Percentiles rank a stretch among this genome's conserved stretches.
Evolutionary conservation across 2,888 invertebrate species (phyloP).

Genomic region (Suillia variegata): DNA sequence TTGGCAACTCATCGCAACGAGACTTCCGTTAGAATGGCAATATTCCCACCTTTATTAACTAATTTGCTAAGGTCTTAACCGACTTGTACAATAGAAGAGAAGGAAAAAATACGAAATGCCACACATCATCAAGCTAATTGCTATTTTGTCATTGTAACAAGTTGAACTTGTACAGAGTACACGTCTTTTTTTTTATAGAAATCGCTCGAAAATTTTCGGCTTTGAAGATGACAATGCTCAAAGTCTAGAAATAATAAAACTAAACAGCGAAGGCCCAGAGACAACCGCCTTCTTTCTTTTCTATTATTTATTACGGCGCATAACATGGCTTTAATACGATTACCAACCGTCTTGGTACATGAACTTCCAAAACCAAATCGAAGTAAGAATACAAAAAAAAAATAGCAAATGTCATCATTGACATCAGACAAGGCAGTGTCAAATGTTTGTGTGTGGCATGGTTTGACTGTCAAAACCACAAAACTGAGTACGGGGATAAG

Average conservation of each 20-base stretch:
- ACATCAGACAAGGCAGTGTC: background rate
- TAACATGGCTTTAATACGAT: background rate
- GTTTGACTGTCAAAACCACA: background rate
- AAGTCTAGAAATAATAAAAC: background rate
- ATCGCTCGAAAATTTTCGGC: background rate
- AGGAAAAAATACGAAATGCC: slow-evolving; percentile 13
- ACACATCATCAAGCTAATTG: slow-evolving; percentile 3
- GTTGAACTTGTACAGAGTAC: too few relatives aligned
- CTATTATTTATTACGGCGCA: too few relatives aligned
- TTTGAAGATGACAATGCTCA: background rate
- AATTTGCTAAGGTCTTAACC: slow-evolving; percentile 45
- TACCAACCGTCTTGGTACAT: background rate
- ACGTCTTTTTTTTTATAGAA: too few relatives aligned
- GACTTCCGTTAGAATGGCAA: background rate
- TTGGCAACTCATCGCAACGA: background rate
- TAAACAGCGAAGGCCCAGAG: background rate
- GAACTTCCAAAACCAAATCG: background rate
- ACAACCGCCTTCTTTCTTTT: background rate
- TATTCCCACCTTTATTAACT: slow-evolving; percentile 51
- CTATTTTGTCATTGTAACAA: background rate
- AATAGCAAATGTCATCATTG: slow-evolving; percentile 4
- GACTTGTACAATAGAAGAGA: slow-evolving; percentile 25
- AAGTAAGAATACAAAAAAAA: background rate
- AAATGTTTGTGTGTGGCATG: background rate
- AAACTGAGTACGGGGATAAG: background rate